Evolutionary conservation across 2,888 invertebrate species (phyloP), one percentile per base, ranked within the genome.

Genomic region (Nemoura dubitans): DNA sequence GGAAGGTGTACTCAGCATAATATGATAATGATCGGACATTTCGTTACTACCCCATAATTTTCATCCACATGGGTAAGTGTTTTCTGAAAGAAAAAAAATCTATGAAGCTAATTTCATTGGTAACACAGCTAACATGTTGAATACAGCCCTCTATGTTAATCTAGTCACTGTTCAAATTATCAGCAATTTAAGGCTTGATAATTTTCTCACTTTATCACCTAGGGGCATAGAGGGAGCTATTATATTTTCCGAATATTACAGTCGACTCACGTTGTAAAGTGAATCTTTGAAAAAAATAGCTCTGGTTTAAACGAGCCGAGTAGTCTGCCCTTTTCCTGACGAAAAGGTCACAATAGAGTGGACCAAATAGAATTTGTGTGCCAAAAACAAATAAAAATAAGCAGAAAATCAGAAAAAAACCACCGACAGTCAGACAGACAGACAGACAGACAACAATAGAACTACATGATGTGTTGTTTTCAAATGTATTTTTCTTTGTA

Each of bases 1-100:
- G 30, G 29, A 81, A 81, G 81, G 29, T 81, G 28, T 30, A 29
- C 81, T 81, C 30, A 78, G 59, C 59, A 59, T 27, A 78, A 78
- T 30, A n/a, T n/a, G 81, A 81, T 81, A 30, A 81, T 81, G 16
- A 81, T 81, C 81, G n/a, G 81, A 28, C 81, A 81, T 27, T 81
- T 81, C 28, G 81, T 81, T 30, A n/a, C n/a, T 14, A 30, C 81
- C 81, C 29, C 81, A 21, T 81, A 81, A 81, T 81, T 81, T 30
- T 6, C 29, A 28, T 78, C n/a, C 28, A 14, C 78, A 78, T 10
- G 36, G 26, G 78, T 28, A 27, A 28, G 26, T 27, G 28, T 78
- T 78, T 36, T 78, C 7, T 78, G 26, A 27, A 78, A 78, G 26
- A 27, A 78, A 78, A 28, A 78, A 78, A 78, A 78, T 78, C 78